Evolutionary conservation across 2,797 vertebrate species (phyloP).

Genomic region (Periophthalmus magnuspinnatus): DNA sequence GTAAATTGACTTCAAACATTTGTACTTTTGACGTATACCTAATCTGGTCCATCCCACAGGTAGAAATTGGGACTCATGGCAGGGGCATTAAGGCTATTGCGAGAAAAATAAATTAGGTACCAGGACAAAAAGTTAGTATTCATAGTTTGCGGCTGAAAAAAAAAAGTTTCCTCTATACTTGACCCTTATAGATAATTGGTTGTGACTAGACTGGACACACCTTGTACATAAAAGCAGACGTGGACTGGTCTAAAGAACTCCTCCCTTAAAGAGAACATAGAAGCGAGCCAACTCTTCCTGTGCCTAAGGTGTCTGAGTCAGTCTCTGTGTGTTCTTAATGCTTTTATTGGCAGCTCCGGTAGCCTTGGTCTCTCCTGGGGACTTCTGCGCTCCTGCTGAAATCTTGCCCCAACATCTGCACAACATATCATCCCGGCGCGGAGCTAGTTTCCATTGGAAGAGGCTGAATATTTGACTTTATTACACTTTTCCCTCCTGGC

Average conservation of each 20-base stretch:
- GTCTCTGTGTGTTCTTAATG: conserved; percentile 22
- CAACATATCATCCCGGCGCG: conserved; percentile 63
- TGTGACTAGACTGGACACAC: background rate
- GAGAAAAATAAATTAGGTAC: no score
- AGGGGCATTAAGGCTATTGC: no score
- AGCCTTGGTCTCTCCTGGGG: conserved; percentile 50
- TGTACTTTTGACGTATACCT: no score
- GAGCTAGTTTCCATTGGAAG: conserved; percentile 62
- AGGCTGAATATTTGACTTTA: conserved; percentile 48
- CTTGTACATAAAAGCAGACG: background rate
- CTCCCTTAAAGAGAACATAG: background rate
- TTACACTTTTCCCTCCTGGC: conserved; percentile 25
- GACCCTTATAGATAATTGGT: background rate
- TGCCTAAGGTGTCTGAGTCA: conserved; percentile 33
- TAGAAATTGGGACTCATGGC: no score
- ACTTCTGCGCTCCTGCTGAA: conserved; percentile 66
- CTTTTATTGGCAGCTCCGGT: conserved; percentile 31
- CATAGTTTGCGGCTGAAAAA: no score
- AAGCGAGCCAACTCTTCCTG: conserved; percentile 8
- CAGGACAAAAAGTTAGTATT: no score
- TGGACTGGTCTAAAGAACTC: background rate
- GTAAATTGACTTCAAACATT: no score
- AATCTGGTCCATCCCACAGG: no score
- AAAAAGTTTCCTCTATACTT: no score
- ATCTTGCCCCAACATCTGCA: conserved; percentile 73